phyloP scores from a whole-genome alignment of 2,888 invertebrate species.

The Erebia ligea region DNA sequence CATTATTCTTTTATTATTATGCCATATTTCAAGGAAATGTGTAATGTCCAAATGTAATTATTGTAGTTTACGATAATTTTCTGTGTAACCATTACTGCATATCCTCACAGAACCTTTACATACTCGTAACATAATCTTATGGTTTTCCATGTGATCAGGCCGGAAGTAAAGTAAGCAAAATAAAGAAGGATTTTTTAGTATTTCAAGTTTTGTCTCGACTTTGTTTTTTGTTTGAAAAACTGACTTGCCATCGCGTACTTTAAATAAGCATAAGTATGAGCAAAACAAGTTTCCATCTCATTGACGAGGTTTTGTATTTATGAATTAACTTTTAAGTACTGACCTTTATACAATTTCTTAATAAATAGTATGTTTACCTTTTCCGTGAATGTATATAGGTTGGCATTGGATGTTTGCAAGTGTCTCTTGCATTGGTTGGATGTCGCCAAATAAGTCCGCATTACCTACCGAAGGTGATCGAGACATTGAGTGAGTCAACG shows the following conservation, averaged over 20 bases:
- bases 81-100: too few species aligned
- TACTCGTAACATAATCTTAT: too few species aligned
- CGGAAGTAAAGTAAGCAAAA: too few species aligned
- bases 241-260: neutral
- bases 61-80: too few species aligned
- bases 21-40: too few species aligned
- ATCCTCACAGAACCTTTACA: too few species aligned
- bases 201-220: too few species aligned
- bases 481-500: slow-evolving; percentile 73
- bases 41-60: too few species aligned
- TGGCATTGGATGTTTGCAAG: slow-evolving; percentile 63
- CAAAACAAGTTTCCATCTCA: neutral
- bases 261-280: neutral
- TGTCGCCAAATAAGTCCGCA: slow-evolving; percentile 81
- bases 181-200: too few species aligned
- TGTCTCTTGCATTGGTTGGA: slow-evolving; percentile 66
- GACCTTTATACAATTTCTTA: slow-evolving; percentile 19
- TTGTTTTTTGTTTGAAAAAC: neutral
- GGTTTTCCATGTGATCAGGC: too few species aligned
- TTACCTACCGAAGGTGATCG: slow-evolving; percentile 74
- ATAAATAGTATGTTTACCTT: slow-evolving; percentile 1
- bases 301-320: slow-evolving; percentile 9
- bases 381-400: slow-evolving; percentile 28
- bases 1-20: too few species aligned
- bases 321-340: slow-evolving; percentile 12